Base-by-base conservation (phyloP, 2,113 vertebrate genomes). In the Ammodramus savannarum region DNA sequence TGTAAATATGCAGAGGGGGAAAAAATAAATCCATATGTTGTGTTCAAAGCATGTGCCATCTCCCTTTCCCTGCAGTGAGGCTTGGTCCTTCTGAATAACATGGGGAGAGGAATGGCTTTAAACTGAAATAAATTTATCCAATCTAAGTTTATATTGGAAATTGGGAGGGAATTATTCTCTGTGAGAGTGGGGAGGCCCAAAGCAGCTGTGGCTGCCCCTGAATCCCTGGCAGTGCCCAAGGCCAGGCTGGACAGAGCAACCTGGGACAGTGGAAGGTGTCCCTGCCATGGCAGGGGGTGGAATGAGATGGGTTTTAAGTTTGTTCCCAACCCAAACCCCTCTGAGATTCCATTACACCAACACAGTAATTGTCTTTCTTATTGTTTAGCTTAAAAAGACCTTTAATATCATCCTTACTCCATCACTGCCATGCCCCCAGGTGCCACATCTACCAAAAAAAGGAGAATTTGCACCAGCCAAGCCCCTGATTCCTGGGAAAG, bases 211-310 rank as follows among this genome's bases (percentile, higher is more conserved):
- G 38, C 19, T 89, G 61, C n/a, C 16, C 25, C 69, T 78, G 75
- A 31, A 54, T 39, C 78, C 78, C 54, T 75, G 39, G 20, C 0
- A 75, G 9, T 48, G 39, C 0, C 6, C 62, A 6, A 32, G 39
- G 46, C 11, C 62, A 61, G 54, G 46, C 0, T 46, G 87, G 54
- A 31, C 0, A 0, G 14, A 75, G 32, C 36, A 43, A 0, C 26
- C 39, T 46, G 54, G 46, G 20, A 0, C 0, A 0, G n/a, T 67
- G 69, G 29, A 7, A 67, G 7, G 2, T 38, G 44, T 59, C 29
- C 29, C n/a, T 52, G 44, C 4, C 20, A 21, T 34, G 20, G 54
- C 23, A 59, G n/a, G n/a, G 13, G 16, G 1, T 54, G 77, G 38
- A 12, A n/a, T 15, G 5, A 7, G 11, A 75, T 21, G 61, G 0